These are phyloP conservation scores for Molanna angustata DNA, from an alignment of 2,888 invertebrate species.

Conservation along the genomic window DNA sequence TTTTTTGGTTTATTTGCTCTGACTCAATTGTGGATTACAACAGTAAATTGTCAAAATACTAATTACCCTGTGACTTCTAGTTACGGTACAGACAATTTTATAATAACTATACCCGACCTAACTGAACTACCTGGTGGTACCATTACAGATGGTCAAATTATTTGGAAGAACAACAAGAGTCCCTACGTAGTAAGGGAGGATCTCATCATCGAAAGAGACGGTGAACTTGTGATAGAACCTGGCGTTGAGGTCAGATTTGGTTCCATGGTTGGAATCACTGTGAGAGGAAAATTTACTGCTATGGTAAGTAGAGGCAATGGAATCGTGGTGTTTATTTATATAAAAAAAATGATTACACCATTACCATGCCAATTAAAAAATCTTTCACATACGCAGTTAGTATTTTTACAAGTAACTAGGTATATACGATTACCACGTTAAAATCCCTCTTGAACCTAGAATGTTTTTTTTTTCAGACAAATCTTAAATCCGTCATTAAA, in stretches of 20 bases:
- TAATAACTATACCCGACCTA: conserved; percentile 47
- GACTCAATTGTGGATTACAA: background rate
- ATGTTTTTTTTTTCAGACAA: too few species aligned
- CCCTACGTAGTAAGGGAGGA: conserved; percentile 79
- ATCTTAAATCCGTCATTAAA: too few species aligned
- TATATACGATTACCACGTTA: too few species aligned
- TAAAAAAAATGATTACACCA: too few species aligned
- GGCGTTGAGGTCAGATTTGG: conserved; percentile 89
- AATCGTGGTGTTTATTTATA: too few species aligned
- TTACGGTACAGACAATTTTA: conserved; percentile 44
- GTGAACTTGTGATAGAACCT: conserved; percentile 81
- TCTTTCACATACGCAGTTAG: too few species aligned
- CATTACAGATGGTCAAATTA: conserved; percentile 56
- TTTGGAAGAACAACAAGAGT: conserved; percentile 59
- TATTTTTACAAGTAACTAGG: too few species aligned
- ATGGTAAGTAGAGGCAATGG: conserved; percentile 79
- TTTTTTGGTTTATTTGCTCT: conserved; percentile 9
- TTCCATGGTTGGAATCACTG: conserved; percentile 90
- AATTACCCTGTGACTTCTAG: conserved; percentile 12
- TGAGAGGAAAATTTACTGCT: conserved; percentile 84
- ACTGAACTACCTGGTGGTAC: conserved; percentile 65
- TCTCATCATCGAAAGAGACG: conserved; percentile 73
- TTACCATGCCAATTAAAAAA: too few species aligned
- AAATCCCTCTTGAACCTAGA: too few species aligned
- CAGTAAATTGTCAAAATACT: conserved; percentile 10